phyloP scores from a whole-genome alignment of 2,888 invertebrate species.

The Eremobia ochroleuca region DNA sequence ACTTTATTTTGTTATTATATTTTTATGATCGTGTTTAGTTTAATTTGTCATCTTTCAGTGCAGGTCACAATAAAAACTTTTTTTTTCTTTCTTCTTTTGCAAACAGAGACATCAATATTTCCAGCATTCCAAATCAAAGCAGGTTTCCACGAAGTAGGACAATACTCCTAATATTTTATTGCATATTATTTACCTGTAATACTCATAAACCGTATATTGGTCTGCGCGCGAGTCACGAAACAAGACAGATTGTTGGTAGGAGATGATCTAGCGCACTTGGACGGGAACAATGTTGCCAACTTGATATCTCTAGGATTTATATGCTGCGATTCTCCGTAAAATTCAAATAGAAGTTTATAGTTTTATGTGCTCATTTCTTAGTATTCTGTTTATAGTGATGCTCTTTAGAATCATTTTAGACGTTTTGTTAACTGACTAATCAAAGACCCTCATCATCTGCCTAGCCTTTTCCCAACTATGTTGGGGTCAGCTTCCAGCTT shows the following conservation, averaged over 20 bases:
- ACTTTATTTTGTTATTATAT: too few relatives aligned
- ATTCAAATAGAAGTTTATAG: slow-evolving; percentile 18
- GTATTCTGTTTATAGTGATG: slow-evolving; percentile 1
- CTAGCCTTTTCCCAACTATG: too few relatives aligned
- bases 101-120: not conserved
- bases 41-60: not conserved
- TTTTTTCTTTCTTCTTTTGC: not conserved
- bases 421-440: not conserved
- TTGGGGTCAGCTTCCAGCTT: too few relatives aligned
- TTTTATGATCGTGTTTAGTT: not conserved
- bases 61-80: not conserved
- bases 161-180: slow-evolving; percentile 23
- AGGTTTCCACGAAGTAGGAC: slow-evolving; percentile 1
- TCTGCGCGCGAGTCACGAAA: slow-evolving; percentile 45
- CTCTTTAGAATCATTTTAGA: not conserved
- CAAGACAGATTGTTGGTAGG: slow-evolving; percentile 41
- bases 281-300: slow-evolving; percentile 49
- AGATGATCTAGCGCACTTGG: slow-evolving; percentile 40
- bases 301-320: slow-evolving; percentile 51
- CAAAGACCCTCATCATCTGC: too few relatives aligned
- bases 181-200: slow-evolving; percentile 21
- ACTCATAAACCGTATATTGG: slow-evolving; percentile 45
- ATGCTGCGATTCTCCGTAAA: slow-evolving; percentile 15
- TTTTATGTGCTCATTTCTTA: not conserved
- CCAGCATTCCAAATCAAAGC: not conserved